These are phyloP conservation scores for Phymastichus coffea DNA, from an alignment of 1,140 invertebrate genomes.

Conservation along the genomic window DNA sequence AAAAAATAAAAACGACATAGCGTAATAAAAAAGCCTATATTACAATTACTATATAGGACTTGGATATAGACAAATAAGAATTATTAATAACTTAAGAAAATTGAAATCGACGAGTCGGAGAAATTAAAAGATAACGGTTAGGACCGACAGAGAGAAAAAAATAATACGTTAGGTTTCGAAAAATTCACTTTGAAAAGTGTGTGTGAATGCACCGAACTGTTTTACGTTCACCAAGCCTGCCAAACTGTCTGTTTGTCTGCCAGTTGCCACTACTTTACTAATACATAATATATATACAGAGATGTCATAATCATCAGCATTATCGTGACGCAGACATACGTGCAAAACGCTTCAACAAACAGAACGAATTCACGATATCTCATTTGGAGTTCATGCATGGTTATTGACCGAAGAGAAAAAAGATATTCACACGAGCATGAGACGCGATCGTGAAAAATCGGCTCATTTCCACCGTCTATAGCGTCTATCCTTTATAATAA, in stretches of 20 bases:
- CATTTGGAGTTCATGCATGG: neutral
- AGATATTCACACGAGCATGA: neutral
- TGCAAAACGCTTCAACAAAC: neutral
- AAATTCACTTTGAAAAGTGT: conserved; percentile 14
- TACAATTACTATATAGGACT: conserved; percentile 39
- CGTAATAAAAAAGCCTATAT: conserved; percentile 42
- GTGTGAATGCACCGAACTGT: conserved; percentile 31
- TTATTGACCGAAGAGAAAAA: neutral
- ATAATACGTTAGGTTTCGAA: conserved; percentile 1
- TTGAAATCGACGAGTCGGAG: conserved; percentile 24
- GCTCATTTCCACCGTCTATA: no score
- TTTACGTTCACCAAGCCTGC: conserved; percentile 54
- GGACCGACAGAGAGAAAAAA: neutral
- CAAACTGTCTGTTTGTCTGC: conserved; percentile 53
- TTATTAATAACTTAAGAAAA: conserved; percentile 25
- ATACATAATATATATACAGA: conserved; percentile 20
- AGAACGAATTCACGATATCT: no score
- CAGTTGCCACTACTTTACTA: conserved; percentile 47
- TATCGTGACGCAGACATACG: neutral
- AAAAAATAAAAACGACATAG: conserved; percentile 37
- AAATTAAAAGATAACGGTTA: no score
- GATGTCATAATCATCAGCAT: conserved; percentile 5
- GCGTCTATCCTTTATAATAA: no score
- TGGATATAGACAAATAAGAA: conserved; percentile 27
- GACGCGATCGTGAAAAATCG: no score